Conservation (phyloP, 2,888 invertebrate species). For the Drosophila siamana region DNA sequence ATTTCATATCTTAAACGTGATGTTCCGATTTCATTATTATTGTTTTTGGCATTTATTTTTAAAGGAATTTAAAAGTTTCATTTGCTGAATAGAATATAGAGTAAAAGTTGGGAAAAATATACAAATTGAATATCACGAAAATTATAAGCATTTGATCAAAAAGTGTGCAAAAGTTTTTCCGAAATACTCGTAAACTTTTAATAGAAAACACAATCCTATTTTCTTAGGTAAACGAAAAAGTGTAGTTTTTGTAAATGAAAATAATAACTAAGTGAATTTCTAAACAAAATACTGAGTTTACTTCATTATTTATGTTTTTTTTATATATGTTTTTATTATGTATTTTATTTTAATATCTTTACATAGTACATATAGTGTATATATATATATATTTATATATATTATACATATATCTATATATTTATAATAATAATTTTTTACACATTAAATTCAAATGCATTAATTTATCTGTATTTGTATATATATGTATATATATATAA, state of each 20-base stretch:
- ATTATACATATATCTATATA: conserved; percentile 41
- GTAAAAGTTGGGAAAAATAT: conserved; percentile 22
- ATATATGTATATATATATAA: conserved; percentile 68
- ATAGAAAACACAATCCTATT: conserved; percentile 6
- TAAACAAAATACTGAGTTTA: conserved; percentile 18
- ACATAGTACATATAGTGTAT: conserved; percentile 56
- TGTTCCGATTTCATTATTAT: conserved; percentile 46
- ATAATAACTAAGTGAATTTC: not conserved
- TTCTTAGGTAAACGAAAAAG: not conserved
- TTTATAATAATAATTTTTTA: conserved; percentile 77
- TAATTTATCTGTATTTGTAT: conserved; percentile 62
- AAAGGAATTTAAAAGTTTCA: conserved; percentile 39
- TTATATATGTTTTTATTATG: conserved; percentile 20
- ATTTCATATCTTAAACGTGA: conserved; percentile 38
- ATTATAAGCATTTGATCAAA: conserved; percentile 4
- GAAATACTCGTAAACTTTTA: not conserved
- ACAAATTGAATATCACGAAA: conserved; percentile 12
- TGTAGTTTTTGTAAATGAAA: not conserved
- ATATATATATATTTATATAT: conserved; percentile 55
- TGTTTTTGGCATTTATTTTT: conserved; percentile 67
- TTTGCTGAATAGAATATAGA: conserved; percentile 51
- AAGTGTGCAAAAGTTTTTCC: conserved; percentile 11
- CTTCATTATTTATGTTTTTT: conserved; percentile 31
- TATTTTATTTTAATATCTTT: conserved; percentile 51
- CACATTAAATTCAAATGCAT: conserved; percentile 68